phyloP scores from a whole-genome alignment of 2,888 invertebrate species.

The Caenorhabditis zanzibari region DNA sequence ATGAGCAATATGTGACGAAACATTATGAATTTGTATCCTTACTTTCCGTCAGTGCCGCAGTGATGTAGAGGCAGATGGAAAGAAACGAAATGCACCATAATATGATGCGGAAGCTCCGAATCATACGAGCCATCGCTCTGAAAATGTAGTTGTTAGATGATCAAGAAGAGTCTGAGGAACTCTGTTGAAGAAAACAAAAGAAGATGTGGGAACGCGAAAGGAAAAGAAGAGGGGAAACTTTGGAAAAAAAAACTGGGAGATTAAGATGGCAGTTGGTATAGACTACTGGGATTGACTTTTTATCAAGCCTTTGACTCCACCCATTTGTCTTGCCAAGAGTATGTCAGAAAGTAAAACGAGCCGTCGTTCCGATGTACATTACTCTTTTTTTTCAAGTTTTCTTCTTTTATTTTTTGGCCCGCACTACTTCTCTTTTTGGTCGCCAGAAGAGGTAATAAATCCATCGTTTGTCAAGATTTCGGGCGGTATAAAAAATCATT shows the following conservation, averaged over 20 bases:
- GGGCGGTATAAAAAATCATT: slow-evolving; percentile 8
- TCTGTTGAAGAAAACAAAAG: neutral
- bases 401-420: neutral
- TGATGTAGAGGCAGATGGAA: slow-evolving; percentile 49
- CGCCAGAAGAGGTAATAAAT: slow-evolving; percentile 29
- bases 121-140: slow-evolving; percentile 48
- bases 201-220: neutral
- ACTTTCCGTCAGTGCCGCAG: slow-evolving; percentile 54
- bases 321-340: slow-evolving; percentile 36
- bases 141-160: slow-evolving; percentile 5
- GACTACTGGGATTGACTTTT: slow-evolving; percentile 26
- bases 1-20: neutral
- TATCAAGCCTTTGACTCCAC: slow-evolving; percentile 43
- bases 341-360: slow-evolving; percentile 25
- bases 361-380: slow-evolving; percentile 8
- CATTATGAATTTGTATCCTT: slow-evolving; percentile 9
- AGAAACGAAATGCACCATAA: slow-evolving; percentile 48
- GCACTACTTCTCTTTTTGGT: neutral
- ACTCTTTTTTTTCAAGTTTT: slow-evolving; percentile 12
- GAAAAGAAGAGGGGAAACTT: neutral
- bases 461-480: slow-evolving; percentile 39
- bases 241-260: slow-evolving; percentile 20
- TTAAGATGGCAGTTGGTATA: slow-evolving; percentile 29
- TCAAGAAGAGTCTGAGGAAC: slow-evolving; percentile 3
- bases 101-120: slow-evolving; percentile 50